Conservation (phyloP, 30 jellyfish, hydroid and myxozoan genomes). For the Chironex yamaguchii region DNA sequence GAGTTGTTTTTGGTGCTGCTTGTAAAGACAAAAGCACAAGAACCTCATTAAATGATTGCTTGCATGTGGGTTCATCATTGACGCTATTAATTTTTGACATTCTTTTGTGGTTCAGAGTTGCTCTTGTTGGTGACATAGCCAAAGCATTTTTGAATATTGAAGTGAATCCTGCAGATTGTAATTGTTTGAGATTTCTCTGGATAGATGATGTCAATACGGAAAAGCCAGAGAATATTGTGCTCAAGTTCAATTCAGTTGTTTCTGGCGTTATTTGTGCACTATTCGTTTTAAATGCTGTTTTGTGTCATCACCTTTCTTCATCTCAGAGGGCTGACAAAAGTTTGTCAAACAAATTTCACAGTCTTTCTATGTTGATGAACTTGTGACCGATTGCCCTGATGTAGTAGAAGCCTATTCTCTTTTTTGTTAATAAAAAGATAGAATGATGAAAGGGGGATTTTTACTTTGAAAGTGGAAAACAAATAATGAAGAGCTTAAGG, state of each 20-base stretch:
- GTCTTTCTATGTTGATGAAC: conserved; percentile 50
- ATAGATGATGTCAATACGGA: conserved; percentile 23
- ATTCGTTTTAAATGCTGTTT: conserved; percentile 36
- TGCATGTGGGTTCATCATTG: conserved; percentile 13
- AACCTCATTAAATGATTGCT: conserved; percentile 36
- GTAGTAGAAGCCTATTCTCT: conserved; percentile 20
- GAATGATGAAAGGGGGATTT: conserved; percentile 51
- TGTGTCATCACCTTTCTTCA: conserved; percentile 8
- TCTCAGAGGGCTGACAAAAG: conserved; percentile 13
- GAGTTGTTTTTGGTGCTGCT: conserved; percentile 63
- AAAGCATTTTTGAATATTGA: conserved; percentile 51
- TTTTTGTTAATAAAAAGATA: conserved; percentile 2
- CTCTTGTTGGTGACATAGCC: conserved; percentile 41
- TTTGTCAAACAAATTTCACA: conserved; percentile 28
- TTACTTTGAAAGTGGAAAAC: conserved; percentile 43
- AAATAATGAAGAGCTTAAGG: conserved; percentile 14
- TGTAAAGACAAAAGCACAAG: conserved; percentile 3
- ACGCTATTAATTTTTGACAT: conserved; percentile 21
- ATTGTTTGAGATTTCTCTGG: conserved; percentile 61
- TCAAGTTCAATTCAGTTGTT: conserved; percentile 17
- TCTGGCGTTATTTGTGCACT: conserved; percentile 50
- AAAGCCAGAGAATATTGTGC: conserved; percentile 13
- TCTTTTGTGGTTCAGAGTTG: conserved; percentile 52
- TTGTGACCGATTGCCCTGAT: conserved; percentile 13
- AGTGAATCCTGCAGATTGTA: conserved; percentile 48